Evolutionary conservation across 2,888 invertebrate species (phyloP).

Genomic region (Drosophila gaucha): DNA sequence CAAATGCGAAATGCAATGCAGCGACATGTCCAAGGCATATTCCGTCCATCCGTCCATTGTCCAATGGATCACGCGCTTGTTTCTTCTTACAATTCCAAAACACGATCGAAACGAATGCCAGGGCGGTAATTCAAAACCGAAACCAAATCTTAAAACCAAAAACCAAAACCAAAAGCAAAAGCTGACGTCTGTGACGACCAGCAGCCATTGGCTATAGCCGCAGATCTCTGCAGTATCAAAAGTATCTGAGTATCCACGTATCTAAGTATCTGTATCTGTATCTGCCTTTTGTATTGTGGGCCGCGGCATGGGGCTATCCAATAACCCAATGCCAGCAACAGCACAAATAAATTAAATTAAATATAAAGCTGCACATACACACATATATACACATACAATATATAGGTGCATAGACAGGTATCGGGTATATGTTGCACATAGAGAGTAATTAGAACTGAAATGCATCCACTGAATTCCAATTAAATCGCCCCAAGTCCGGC

Average conservation of each 20-base stretch:
- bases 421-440: constrained; percentile 44
- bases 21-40: constrained; percentile 43
- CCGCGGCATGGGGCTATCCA: constrained; percentile 45
- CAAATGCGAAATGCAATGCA: constrained; percentile 39
- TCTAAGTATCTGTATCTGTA: constrained; percentile 18
- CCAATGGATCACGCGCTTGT: constrained; percentile 58
- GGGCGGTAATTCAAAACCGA: constrained; percentile 38
- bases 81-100: constrained; percentile 52
- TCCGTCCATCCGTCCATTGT: constrained; percentile 21
- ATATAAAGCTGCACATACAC: neutral
- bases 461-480: constrained; percentile 74
- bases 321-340: constrained; percentile 42
- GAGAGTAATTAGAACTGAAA: constrained; percentile 72
- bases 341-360: neutral
- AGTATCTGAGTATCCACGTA: constrained; percentile 29
- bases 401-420: constrained; percentile 25
- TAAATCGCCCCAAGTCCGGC: constrained; percentile 51
- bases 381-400: neutral
- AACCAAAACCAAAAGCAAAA: constrained; percentile 19
- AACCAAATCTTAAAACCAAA: constrained; percentile 25
- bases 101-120: constrained; percentile 62
- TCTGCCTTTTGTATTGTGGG: constrained; percentile 28
- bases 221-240: constrained; percentile 36
- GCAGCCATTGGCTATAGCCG: constrained; percentile 12
- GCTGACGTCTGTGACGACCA: constrained; percentile 46